phyloP scores from a whole-genome alignment of 2,797 vertebrate genomes.

The Phylloscopus collybita region DNA sequence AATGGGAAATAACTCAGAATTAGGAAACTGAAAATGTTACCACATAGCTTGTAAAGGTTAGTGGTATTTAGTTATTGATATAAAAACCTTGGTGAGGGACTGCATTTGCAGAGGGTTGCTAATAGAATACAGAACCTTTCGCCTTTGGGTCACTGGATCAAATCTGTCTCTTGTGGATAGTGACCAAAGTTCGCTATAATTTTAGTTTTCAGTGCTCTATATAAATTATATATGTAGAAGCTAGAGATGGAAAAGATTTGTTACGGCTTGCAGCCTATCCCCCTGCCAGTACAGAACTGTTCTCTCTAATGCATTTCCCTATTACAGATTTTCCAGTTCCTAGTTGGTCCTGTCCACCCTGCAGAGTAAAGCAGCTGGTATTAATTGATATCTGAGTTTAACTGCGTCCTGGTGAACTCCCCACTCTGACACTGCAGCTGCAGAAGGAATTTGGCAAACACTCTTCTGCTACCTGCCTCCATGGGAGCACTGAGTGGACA shows the following conservation, averaged over 20 bases:
- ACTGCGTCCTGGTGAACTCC: not conserved
- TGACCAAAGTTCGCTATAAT: not conserved
- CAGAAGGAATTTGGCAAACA: not conserved
- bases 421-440: not conserved
- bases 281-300: not conserved
- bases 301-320: not conserved
- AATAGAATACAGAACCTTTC: slow-evolving; percentile 38
- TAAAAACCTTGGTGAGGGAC: not conserved
- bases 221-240: slow-evolving; percentile 31
- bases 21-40: not conserved
- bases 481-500: rapidly evolving
- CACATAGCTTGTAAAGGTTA: not conserved
- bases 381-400: not conserved
- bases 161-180: not conserved
- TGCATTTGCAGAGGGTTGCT: not conserved
- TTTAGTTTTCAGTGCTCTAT: not conserved
- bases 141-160: slow-evolving; percentile 43
- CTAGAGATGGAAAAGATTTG: not conserved
- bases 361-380: not conserved
- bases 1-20: not conserved
- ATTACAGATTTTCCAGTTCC: not conserved
- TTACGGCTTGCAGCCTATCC: not conserved
- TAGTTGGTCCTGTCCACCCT: not conserved
- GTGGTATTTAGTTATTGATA: not conserved
- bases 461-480: not conserved